These are phyloP conservation scores for Gastrophysa polygoni DNA, from an alignment of 2,888 invertebrate species.

Conservation along the genomic window DNA sequence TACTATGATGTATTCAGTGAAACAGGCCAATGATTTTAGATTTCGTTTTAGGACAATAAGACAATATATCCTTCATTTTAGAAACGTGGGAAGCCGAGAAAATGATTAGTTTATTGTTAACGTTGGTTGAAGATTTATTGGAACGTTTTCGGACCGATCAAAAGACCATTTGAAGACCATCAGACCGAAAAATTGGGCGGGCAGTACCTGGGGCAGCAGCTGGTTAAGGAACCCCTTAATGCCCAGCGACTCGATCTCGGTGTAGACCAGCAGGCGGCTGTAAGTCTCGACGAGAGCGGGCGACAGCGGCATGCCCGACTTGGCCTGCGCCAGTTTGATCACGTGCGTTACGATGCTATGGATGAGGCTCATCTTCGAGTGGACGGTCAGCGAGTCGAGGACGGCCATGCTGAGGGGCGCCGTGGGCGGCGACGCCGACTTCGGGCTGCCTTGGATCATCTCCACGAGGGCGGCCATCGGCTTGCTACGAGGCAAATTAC, in stretches of 20 bases:
- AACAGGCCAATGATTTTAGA: no score
- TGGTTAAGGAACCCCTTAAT: conserved; percentile 97
- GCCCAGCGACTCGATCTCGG: conserved; percentile 95
- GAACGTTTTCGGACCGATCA: no score
- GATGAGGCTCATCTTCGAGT: conserved; percentile 86
- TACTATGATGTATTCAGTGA: no score
- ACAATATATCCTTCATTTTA: no score
- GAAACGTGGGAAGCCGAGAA: no score
- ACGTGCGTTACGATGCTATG: conserved; percentile 84
- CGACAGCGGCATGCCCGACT: conserved; percentile 81
- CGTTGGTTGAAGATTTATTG: no score
- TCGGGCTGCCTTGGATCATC: conserved; percentile 69
- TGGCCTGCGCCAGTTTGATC: conserved; percentile 87
- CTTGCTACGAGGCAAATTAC: conserved; percentile 75
- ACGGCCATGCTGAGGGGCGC: conserved; percentile 88
- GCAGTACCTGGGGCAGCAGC: conserved; percentile 76
- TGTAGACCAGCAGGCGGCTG: conserved; percentile 89
- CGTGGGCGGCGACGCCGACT: conserved; percentile 68
- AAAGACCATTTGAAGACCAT: no score
- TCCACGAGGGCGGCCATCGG: conserved; percentile 94
- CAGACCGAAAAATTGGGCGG: no score
- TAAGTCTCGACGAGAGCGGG: conserved; percentile 96
- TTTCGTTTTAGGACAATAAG: no score
- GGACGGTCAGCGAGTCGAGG: conserved; percentile 91
- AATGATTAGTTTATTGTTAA: no score